phyloP scores from a whole-genome alignment of 2,797 vertebrate species.

The Hippocampus kuda region DNA sequence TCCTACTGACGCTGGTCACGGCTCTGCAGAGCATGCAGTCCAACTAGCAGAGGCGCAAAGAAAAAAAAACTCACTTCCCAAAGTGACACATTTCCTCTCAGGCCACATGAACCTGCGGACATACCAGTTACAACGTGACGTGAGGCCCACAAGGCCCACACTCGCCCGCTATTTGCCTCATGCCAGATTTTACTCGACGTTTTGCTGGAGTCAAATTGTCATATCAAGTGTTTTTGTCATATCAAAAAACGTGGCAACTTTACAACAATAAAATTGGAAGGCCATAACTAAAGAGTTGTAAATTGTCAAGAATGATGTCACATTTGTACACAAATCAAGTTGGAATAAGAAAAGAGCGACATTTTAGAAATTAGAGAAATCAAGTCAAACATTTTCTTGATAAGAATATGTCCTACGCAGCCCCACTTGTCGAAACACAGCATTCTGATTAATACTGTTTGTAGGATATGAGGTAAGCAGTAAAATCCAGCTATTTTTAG shows the following conservation, averaged over 20 bases:
- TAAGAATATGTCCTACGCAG: too few species aligned
- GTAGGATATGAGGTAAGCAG: too few species aligned
- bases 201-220: slow-evolving; percentile 22
- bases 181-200: slow-evolving; percentile 5
- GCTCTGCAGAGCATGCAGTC: slow-evolving; percentile 66
- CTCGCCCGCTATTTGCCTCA: slow-evolving; percentile 37
- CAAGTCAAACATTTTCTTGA: too few species aligned
- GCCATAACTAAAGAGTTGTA: background rate
- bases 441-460: too few species aligned
- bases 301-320: too few species aligned
- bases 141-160: slow-evolving; percentile 6
- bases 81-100: slow-evolving; percentile 64
- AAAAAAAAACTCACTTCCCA: slow-evolving; percentile 64
- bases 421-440: too few species aligned
- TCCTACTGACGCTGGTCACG: slow-evolving; percentile 34
- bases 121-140: slow-evolving; percentile 60
- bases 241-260: too few species aligned
- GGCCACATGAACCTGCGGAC: slow-evolving; percentile 68
- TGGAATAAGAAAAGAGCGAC: too few species aligned
- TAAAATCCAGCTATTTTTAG: too few species aligned
- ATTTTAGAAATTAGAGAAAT: too few species aligned
- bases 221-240: background rate
- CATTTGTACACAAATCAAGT: too few species aligned
- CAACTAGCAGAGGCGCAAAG: slow-evolving; percentile 62
- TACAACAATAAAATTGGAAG: too few species aligned